These are phyloP conservation scores for Enteromius unitaeniatus DNA, from an alignment of 2,797 vertebrate genomes.

Conservation along the genomic window DNA sequence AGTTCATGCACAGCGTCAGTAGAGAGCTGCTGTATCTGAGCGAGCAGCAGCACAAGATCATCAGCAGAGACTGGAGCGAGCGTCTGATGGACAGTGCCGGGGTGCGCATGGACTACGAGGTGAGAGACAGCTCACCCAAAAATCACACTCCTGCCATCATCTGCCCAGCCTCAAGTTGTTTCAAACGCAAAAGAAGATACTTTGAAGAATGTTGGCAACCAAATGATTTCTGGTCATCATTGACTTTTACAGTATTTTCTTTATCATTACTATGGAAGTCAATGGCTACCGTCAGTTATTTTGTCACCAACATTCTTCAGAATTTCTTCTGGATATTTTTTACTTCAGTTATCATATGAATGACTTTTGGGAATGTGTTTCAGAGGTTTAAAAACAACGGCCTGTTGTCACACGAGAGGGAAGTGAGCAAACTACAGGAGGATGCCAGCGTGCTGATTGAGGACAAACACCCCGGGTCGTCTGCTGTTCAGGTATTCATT, in stretches of 20 bases:
- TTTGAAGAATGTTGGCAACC: neutral
- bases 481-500: slow-evolving; percentile 78
- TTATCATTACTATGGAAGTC: neutral
- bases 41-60: slow-evolving; percentile 84
- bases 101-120: slow-evolving; percentile 87
- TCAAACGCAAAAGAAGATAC: neutral
- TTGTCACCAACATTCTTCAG: neutral
- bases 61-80: slow-evolving; percentile 93
- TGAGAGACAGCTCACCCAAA: slow-evolving; percentile 59
- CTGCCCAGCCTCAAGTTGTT: neutral
- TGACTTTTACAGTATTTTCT: neutral
- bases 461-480: slow-evolving; percentile 82
- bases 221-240: neutral
- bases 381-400: slow-evolving; percentile 90
- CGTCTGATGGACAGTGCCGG: slow-evolving; percentile 79
- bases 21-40: slow-evolving; percentile 87
- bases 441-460: slow-evolving; percentile 81
- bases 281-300: neutral
- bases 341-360: neutral
- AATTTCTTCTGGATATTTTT: neutral
- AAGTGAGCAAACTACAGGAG: slow-evolving; percentile 80
- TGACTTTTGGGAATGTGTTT: neutral
- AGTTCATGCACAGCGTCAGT: slow-evolving; percentile 89
- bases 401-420: slow-evolving; percentile 83
- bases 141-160: neutral